Base-by-base conservation (phyloP, 2,888 invertebrate species). In the Xylophagus ater region DNA sequence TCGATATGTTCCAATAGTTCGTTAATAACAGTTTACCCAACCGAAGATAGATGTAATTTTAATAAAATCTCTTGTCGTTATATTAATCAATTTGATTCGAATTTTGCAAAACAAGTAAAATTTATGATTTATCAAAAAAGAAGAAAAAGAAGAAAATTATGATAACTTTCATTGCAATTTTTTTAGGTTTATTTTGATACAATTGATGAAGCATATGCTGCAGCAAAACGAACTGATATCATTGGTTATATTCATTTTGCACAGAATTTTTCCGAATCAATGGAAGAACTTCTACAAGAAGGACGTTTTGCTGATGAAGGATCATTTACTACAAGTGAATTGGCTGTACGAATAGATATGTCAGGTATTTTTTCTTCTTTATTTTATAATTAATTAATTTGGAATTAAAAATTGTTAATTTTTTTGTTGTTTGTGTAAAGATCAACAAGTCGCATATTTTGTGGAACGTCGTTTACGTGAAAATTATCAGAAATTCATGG, bases 361-460 rank as follows among this genome's bases (percentile, higher is more conserved):
- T 76, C 81, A 36, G 81, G 87, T 83, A 25, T 47, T 43, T 36
- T 42, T 46, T 10, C 43, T 41, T 34, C 15, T 41, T 28, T 53
- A 50, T 48, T 51, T 53, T 45, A 42, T 29, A 24, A 28, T 2
- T 3, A 8, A 15, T n/a, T 15, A 14, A 15, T 15, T 14, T 24
- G 3, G 14, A 8, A 19, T 9, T 25, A 4, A 6, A 33, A 20
- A 26, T 7, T 9, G 18, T 14, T 2, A n/a, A n/a, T 13, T 15
- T 2, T n/a, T 13, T 26, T 8, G 12, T 3, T 13, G 6, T 17
- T 29, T 36, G 40, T 47, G 58, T 64, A 26, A 65, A 90, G 90
- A 89, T 70, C 80, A 85, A 51, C 89, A 90, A 65, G 81, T 88
- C 46, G 79, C 82, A 0, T 69, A 78, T 47, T 78, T 77, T 47